Conservation (phyloP, 2,113 vertebrate species). For the Brachyhypopomus occidentalis region DNA sequence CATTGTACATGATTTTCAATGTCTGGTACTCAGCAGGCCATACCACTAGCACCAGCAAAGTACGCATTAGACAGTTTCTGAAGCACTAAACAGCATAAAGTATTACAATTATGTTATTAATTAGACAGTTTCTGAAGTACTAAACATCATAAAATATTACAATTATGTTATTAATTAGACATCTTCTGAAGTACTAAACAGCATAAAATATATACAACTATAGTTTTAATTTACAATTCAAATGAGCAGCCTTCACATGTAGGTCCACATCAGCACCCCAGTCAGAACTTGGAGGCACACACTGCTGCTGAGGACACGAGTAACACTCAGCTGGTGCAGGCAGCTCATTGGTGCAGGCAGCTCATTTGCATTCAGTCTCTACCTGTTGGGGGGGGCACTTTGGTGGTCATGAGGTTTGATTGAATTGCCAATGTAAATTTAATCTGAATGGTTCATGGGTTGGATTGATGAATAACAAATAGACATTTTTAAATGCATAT, state of each 20-base stretch:
- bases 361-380: too few species aligned
- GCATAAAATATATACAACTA: background rate
- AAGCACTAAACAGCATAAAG: background rate
- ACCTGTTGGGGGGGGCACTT: too few species aligned
- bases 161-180: background rate
- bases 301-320: background rate
- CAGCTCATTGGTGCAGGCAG: too few species aligned
- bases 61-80: background rate
- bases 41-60: background rate
- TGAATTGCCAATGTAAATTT: too few species aligned
- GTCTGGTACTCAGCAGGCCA: constrained; percentile 1
- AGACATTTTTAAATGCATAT: too few species aligned
- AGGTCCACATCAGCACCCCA: background rate
- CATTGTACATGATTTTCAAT: background rate
- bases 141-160: too few species aligned
- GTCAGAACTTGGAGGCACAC: background rate
- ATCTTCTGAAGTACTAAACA: background rate
- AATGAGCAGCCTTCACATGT: background rate
- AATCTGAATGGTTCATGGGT: too few species aligned
- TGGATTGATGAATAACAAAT: too few species aligned
- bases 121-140: background rate
- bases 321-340: background rate
- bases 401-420: too few species aligned
- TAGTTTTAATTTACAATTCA: background rate
- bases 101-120: background rate